Evolutionary conservation across 2,113 vertebrate species (phyloP).

Genomic region (Pelmatolapia mariae): DNA sequence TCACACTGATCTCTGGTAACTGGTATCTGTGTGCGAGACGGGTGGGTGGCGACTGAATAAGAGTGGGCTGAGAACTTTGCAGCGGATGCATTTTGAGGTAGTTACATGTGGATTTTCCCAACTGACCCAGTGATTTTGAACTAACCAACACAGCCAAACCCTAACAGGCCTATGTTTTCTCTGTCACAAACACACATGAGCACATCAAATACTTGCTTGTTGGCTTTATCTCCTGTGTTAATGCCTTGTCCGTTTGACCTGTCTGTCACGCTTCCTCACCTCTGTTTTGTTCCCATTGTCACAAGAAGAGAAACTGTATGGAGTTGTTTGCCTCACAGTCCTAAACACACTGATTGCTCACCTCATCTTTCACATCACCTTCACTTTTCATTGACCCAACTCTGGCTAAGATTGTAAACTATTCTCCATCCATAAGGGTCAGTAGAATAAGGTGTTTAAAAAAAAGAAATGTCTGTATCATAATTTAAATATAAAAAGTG

Average conservation of each 20-base stretch:
- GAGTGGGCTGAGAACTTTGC: neutral
- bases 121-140: slow-evolving; percentile 17
- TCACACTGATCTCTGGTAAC: slow-evolving; percentile 3
- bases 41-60: neutral
- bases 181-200: neutral
- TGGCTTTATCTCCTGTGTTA: slow-evolving; percentile 27
- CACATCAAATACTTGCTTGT: slow-evolving; percentile 20
- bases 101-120: neutral
- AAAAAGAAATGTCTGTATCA: slow-evolving; percentile 75
- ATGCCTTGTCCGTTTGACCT: slow-evolving; percentile 8
- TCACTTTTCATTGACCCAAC: slow-evolving; percentile 64
- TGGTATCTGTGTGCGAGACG: neutral
- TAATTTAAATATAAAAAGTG: slow-evolving; percentile 79
- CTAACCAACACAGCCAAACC: slow-evolving; percentile 1
- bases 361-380: slow-evolving; percentile 46
- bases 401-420: slow-evolving; percentile 77
- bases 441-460: slow-evolving; percentile 73
- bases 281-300: slow-evolving; percentile 36
- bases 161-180: slow-evolving; percentile 9
- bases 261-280: slow-evolving; percentile 30
- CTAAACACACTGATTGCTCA: slow-evolving; percentile 48
- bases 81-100: slow-evolving; percentile 5
- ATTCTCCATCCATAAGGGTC: slow-evolving; percentile 70
- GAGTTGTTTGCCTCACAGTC: slow-evolving; percentile 51
- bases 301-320: slow-evolving; percentile 43